Conservation (phyloP, 2,797 vertebrate species). For the Pseudochirops cupreus region DNA sequence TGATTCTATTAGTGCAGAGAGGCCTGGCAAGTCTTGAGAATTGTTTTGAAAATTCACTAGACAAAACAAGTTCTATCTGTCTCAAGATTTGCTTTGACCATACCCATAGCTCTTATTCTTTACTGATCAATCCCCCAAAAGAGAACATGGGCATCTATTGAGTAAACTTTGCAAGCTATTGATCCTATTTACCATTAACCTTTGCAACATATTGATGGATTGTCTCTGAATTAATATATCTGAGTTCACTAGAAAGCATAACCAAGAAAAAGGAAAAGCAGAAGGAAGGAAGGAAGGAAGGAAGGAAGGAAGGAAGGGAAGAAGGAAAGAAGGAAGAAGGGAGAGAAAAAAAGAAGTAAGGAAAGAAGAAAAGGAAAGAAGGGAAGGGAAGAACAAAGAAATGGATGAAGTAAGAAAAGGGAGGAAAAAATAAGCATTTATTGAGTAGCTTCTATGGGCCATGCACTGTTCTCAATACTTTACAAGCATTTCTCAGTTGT, state of each 20-base stretch:
- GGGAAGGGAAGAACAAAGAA: too few relatives aligned
- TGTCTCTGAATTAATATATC: background rate
- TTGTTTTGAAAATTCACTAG: too few relatives aligned
- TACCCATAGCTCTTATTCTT: background rate
- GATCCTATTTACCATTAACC: background rate
- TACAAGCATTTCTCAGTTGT: background rate
- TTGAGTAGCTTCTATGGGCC: too few relatives aligned
- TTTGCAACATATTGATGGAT: background rate
- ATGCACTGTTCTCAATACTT: background rate
- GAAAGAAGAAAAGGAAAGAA: too few relatives aligned
- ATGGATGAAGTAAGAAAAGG: too few relatives aligned
- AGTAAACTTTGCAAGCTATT: background rate
- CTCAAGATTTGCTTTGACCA: background rate
- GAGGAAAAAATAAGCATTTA: too few relatives aligned
- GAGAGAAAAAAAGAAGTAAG: too few relatives aligned
- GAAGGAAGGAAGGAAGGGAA: too few relatives aligned
- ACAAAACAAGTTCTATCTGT: too few relatives aligned
- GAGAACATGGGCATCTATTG: background rate
- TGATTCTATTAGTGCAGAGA: too few relatives aligned
- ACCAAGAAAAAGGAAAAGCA: background rate
- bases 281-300: background rate
- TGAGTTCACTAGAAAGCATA: background rate
- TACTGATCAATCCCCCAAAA: background rate
- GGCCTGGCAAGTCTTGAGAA: too few relatives aligned
- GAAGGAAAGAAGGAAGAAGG: too few relatives aligned